A percentile compares a stretch with the other conserved stretches of the same genome.
Conservation (phyloP, 37 sponge, comb jelly and placozoan genomes). For the Diacarnus erythraeanus region DNA sequence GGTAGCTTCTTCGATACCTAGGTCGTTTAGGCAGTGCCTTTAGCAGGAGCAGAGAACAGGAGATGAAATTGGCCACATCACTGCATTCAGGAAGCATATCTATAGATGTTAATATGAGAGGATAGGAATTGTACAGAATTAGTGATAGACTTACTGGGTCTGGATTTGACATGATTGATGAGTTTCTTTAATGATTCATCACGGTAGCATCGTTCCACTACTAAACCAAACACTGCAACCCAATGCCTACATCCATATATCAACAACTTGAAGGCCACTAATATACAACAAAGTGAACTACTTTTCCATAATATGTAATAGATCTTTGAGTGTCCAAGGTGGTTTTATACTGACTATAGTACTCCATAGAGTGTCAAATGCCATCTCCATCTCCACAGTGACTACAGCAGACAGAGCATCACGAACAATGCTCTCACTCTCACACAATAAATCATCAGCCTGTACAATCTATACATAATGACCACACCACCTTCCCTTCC, state of each 20-base stretch:
- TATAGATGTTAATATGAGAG: neutral
- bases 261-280: neutral
- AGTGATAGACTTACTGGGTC: neutral
- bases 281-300: too few relatives aligned
- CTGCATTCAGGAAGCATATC: neutral
- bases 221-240: conserved; percentile 67
- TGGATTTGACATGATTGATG: neutral
- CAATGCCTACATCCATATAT: conserved; percentile 55
- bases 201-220: conserved; percentile 2
- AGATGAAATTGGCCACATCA: neutral
- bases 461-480: conserved; percentile 10
- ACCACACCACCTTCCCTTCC: neutral
- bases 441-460: conserved; percentile 25
- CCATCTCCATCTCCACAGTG: conserved; percentile 50
- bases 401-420: conserved; percentile 42
- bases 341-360: conserved; percentile 71
- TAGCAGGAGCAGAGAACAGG: neutral
- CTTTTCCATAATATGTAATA: conserved; percentile 57
- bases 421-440: conserved; percentile 34
- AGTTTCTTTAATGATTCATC: neutral
- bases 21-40: neutral
- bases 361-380: conserved; percentile 42
- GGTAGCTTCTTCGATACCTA: neutral
- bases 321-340: conserved; percentile 74
- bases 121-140: neutral